A percentile compares a stretch with the other conserved stretches of the same genome.
phyloP scores from a whole-genome alignment of 2,113 vertebrate genomes.

The Neotoma lepida region DNA sequence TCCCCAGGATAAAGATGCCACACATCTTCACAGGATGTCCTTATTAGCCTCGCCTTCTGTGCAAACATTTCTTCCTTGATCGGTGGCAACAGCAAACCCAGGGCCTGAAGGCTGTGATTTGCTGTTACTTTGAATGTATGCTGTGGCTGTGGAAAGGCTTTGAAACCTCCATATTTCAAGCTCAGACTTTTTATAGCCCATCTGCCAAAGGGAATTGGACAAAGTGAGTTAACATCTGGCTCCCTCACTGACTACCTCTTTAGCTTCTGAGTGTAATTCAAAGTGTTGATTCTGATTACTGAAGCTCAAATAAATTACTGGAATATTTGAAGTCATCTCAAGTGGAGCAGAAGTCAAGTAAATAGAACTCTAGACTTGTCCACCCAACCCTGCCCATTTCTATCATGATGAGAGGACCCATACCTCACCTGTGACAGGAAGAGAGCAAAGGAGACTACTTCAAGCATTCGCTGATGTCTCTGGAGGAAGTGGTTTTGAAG shows the following conservation, averaged over 20 bases:
- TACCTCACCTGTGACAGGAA: neutral
- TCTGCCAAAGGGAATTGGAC: constrained; percentile 74
- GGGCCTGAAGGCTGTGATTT: constrained; percentile 23
- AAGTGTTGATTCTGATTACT: constrained; percentile 54
- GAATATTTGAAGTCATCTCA: neutral
- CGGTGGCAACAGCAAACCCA: constrained; percentile 35
- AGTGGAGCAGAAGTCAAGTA: neutral
- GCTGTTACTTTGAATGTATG: constrained; percentile 48
- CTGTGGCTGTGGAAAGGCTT: constrained; percentile 7
- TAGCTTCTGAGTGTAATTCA: constrained; percentile 54
- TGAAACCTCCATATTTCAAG: constrained; percentile 7
- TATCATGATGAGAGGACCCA: neutral
- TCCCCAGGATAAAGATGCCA: constrained; percentile 32
- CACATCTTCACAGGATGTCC: constrained; percentile 31
- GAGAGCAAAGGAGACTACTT: neutral
- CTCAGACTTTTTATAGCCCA: constrained; percentile 66
- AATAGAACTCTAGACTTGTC: too few relatives aligned
- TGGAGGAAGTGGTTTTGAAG: constrained; percentile 19
- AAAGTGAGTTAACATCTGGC: constrained; percentile 58
- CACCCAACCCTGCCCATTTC: neutral
- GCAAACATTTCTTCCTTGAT: constrained; percentile 41
- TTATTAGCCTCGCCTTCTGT: constrained; percentile 49
- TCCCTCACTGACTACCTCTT: constrained; percentile 48
- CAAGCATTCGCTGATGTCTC: neutral
- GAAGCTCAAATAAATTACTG: constrained; percentile 17